These are phyloP conservation scores for Chaenocephalus aceratus DNA, from an alignment of 2,113 vertebrate genomes.

Conservation along the genomic window DNA sequence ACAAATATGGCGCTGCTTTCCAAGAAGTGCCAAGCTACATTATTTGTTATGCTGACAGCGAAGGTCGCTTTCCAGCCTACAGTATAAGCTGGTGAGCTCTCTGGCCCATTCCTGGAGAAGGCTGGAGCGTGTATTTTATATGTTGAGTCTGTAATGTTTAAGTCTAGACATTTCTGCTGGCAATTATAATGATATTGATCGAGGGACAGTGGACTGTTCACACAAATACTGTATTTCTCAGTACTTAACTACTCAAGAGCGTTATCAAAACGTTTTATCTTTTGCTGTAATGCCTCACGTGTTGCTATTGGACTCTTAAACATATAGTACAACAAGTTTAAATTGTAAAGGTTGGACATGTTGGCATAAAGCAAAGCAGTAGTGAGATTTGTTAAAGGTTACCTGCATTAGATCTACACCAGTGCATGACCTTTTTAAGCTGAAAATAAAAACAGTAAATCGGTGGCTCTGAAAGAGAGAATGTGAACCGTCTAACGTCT, in stretches of 20 bases:
- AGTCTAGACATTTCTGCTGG: neutral
- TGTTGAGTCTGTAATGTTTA: neutral
- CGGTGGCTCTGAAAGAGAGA: neutral
- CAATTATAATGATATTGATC: neutral
- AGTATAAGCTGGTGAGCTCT: neutral
- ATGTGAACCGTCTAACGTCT: slow-evolving; percentile 18
- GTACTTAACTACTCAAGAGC: rapidly evolving
- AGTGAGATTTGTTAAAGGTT: slow-evolving; percentile 71
- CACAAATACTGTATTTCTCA: neutral
- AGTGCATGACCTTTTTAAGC: slow-evolving; percentile 2
- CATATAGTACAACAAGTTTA: slow-evolving; percentile 20
- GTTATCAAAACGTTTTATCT: neutral
- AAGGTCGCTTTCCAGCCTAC: slow-evolving; percentile 23
- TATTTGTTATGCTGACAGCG: slow-evolving; percentile 26
- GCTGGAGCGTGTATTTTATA: neutral
- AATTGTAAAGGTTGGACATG: slow-evolving; percentile 66
- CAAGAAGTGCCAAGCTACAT: neutral
- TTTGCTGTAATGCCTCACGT: neutral
- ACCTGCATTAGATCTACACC: slow-evolving; percentile 48
- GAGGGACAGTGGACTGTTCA: neutral
- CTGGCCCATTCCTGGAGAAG: neutral
- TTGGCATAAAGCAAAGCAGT: slow-evolving; percentile 30
- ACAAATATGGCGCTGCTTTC: slow-evolving; percentile 12
- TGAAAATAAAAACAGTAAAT: slow-evolving; percentile 36
- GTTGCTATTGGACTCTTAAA: slow-evolving; percentile 8